Percentiles rank a stretch among this genome's conserved stretches.
Evolutionary conservation across 2,113 vertebrate species (phyloP).

Genomic region (Neodon shergylaensis): DNA sequence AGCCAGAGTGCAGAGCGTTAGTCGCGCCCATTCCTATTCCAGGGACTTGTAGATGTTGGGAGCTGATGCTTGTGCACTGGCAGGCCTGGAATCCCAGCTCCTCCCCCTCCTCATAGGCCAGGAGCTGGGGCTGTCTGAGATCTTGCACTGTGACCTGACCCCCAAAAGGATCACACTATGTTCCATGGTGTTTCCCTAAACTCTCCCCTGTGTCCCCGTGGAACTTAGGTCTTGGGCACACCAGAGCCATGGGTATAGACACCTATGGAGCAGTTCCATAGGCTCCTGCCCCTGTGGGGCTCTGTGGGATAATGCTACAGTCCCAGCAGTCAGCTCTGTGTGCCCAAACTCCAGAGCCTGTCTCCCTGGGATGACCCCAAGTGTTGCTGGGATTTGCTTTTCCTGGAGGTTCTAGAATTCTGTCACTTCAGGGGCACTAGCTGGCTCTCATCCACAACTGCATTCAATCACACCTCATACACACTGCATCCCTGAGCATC

Average conservation of each 20-base stretch:
- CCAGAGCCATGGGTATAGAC: too few species aligned
- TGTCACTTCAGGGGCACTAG: neutral
- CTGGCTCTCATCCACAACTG: too few species aligned
- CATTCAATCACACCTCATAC: neutral
- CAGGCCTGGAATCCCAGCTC: neutral
- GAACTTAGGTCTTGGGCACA: neutral
- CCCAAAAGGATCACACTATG: too few species aligned
- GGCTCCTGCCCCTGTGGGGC: neutral
- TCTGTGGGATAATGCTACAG: neutral
- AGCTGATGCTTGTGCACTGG: neutral
- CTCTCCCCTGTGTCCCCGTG: neutral
- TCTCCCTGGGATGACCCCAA: neutral
- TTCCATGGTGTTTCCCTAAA: neutral
- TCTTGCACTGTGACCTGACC: neutral
- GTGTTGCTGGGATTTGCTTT: neutral
- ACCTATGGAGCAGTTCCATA: neutral
- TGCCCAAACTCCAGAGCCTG: neutral
- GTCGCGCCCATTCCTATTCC: neutral
- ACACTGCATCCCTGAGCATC: neutral
- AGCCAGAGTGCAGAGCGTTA: neutral
- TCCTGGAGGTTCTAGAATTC: neutral
- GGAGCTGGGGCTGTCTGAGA: neutral
- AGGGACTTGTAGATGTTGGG: neutral
- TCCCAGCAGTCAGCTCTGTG: neutral
- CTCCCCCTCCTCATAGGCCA: neutral